phyloP scores from a whole-genome alignment of 2,113 vertebrate genomes.

The Nanger granti region DNA sequence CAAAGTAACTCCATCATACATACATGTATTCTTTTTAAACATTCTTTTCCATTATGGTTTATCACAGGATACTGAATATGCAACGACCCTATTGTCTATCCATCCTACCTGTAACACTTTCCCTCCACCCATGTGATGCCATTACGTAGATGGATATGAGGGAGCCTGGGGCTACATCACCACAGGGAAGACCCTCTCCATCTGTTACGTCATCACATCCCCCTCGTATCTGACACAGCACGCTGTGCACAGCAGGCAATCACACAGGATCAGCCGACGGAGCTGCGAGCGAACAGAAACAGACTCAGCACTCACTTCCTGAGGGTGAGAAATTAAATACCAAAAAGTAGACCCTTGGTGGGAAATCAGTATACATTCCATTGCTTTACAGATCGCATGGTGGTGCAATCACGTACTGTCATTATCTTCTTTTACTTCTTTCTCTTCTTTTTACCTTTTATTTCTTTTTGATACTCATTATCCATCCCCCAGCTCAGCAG shows the following conservation, averaged over 20 bases:
- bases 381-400: background rate
- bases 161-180: fast-evolving
- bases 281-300: background rate
- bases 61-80: background rate
- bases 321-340: background rate
- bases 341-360: background rate
- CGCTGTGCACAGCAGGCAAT: background rate
- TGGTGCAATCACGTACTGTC: background rate
- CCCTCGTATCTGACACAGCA: fast-evolving
- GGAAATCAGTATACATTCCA: background rate
- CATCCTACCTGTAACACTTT: background rate
- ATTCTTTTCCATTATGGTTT: background rate
- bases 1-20: background rate
- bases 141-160: too few relatives aligned
- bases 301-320: background rate
- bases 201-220: fast-evolving
- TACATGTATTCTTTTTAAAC: background rate
- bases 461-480: background rate
- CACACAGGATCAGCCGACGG: background rate
- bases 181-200: background rate
- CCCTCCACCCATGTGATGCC: background rate
- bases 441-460: background rate
- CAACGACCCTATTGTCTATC: background rate
- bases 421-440: background rate
- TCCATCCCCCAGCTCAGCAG: background rate